Evolutionary conservation across 1,140 invertebrate species (phyloP), one percentile per base, ranked within the genome.

Genomic region (Drosophila sechellia): DNA sequence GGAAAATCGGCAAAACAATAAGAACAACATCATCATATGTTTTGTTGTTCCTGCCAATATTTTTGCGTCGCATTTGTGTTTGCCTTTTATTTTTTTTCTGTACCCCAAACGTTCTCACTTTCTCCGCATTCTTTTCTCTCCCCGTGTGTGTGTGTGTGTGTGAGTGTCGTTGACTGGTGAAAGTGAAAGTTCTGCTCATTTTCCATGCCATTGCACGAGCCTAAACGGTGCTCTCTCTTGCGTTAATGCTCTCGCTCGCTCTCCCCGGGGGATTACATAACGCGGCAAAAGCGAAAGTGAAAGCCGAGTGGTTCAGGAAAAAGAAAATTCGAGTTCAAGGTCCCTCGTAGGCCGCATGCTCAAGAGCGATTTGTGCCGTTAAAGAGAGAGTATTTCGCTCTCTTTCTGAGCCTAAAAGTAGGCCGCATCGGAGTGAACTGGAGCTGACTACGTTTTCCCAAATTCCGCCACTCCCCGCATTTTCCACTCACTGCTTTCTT

Each of bases 281-380:
- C 55, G 53, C 13, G 52, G 72, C 63, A 45, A 63, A 53, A 79
- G 66, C 40, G 75, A 71, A 72, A 71, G 77, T 79, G 52, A 59
- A 63, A 49, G 64, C 27, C 64, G 39, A 61, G 12, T 15, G 48
- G 15, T 45, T 49, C 39, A 43, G 48, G 40, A 37, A 54, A 45
- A 31, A 31, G 6, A 48, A 66, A 74, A 59, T 86, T 91, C 78
- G 85, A 91, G 89, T 91, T 91, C 89, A 91, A 91, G 89, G 89
- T 90, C 85, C 71, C 68, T 74, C 79, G 57, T 83, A 91, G 75
- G 81, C 81, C 89, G 89, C 89, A 91, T 91, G 89, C 89, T 90
- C 89, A 70, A 81, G 69, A 78, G 79, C 66, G 57, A 56, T 57
- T 17, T 65, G 1, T 22, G 42, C 31, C 20, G 5, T 35, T 35